Percentiles rank a stretch among this genome's conserved stretches.
Conservation (phyloP, 92 coral and sea anemone species). For the Porites evermanni region DNA sequence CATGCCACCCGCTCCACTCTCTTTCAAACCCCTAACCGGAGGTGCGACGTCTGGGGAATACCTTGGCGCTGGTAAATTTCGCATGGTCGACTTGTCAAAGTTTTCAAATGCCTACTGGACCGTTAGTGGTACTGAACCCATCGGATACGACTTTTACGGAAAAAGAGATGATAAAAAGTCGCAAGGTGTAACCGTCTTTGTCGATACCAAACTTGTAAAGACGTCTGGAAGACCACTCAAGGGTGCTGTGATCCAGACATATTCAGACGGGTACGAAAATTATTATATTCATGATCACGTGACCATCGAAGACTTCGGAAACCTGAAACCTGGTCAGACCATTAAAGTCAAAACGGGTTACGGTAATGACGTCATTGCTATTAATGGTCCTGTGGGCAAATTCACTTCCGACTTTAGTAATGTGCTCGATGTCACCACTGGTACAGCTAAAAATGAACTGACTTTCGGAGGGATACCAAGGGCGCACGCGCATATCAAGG, state of each 20-base stretch:
- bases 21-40: slow-evolving; percentile 29
- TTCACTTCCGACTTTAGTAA: slow-evolving; percentile 32
- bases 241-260: slow-evolving; percentile 40
- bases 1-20: slow-evolving; percentile 41
- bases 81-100: slow-evolving; percentile 31
- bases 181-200: slow-evolving; percentile 40
- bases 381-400: slow-evolving; percentile 38
- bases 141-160: slow-evolving; percentile 47
- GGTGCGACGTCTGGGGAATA: slow-evolving; percentile 16
- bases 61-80: slow-evolving; percentile 41
- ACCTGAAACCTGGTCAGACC: slow-evolving; percentile 35
- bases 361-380: slow-evolving; percentile 48
- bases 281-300: slow-evolving; percentile 34
- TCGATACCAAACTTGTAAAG: slow-evolving; percentile 39
- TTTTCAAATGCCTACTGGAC: slow-evolving; percentile 37
- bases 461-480: slow-evolving; percentile 47
- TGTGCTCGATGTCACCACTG: slow-evolving; percentile 46
- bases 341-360: slow-evolving; percentile 37
- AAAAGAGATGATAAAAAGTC: slow-evolving; percentile 18
- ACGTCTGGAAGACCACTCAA: slow-evolving; percentile 37
- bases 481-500: slow-evolving; percentile 42
- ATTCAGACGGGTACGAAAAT: slow-evolving; percentile 42
- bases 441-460: slow-evolving; percentile 39
- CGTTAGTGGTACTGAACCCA: slow-evolving; percentile 23
- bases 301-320: slow-evolving; percentile 43